Evolutionary conservation across 2,797 vertebrate species (phyloP), one percentile per base, ranked within the genome.

Genomic region (Decapterus maruadsi): DNA sequence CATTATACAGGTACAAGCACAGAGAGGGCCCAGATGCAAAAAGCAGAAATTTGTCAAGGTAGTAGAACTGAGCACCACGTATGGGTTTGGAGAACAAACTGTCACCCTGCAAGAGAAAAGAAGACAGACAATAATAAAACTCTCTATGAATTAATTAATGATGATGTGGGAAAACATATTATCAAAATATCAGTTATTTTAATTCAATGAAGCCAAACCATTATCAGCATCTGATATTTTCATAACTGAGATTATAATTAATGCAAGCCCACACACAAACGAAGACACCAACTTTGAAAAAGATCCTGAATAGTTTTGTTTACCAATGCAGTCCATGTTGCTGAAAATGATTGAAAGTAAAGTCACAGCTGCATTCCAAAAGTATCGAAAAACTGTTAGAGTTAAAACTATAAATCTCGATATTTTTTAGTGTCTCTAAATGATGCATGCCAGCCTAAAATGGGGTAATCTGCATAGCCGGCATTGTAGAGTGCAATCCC

Each of bases 1-100:
- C 56, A 63, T 95, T 90, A 76, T 93, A 95, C 70, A 90, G 93
- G 82, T 97, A 94, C 2, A 98, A 85, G 63, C 94, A 89, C 19
- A 97, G 80, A 64, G 95, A 95, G 7, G 94, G 89, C 83, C 97
- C 97, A 36, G 94, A 95, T 36, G 94, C 94, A 73, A 96, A 38
- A 56, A 98, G 87, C 59, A 99, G 71, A 89, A 97, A 98, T n/a
- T 93, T 80, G 69, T 99, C 96, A 1, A 97, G 84, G 78, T 97
- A 97, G 90, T 97, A 98, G 91, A 99, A 98, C 92, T 97, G 97
- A 14, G 96, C 96, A 26, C 86, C 90, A 14, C 69, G 85, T 46
- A 96, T 78, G 12, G 95, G 85, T 83, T 92, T 96, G 43, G 86
- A 82, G 79, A 97, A 95, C 45, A 71, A 69, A 1, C 92, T 94